Evolutionary conservation across 2,113 vertebrate species (phyloP).

Genomic region (Promerops cafer): DNA sequence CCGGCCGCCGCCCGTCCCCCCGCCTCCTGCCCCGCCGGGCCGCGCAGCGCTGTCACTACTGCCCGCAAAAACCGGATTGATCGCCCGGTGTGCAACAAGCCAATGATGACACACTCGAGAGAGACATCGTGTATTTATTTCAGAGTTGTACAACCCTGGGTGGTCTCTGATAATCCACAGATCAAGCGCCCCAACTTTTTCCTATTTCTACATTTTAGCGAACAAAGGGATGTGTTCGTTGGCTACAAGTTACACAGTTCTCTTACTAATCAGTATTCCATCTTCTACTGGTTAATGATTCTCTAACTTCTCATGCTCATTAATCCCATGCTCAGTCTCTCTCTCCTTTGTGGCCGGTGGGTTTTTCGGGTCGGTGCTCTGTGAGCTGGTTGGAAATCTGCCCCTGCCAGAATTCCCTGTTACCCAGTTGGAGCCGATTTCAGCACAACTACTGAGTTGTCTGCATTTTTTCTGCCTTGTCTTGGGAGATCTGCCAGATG

Average conservation of each 20-base stretch:
- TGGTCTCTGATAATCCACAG: not conserved
- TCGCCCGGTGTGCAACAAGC: not conserved
- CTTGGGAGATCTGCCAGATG: not conserved
- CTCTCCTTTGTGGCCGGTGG: too few relatives aligned
- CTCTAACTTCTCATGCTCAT: too few relatives aligned
- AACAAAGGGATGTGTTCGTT: not conserved
- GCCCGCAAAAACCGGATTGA: accelerated
- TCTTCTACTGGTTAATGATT: not conserved
- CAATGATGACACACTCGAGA: not conserved
- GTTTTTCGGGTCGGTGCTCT: not conserved
- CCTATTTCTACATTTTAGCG: accelerated
- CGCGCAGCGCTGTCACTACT: not conserved
- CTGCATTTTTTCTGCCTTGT: not conserved
- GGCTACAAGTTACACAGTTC: not conserved
- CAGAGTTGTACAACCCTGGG: accelerated
- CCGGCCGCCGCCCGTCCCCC: too few relatives aligned
- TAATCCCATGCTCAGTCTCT: not conserved
- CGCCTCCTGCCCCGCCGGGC: too few relatives aligned
- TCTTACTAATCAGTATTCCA: accelerated
- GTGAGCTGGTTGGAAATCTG: accelerated
- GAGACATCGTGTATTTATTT: accelerated
- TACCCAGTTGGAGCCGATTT: not conserved
- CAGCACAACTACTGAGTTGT: not conserved
- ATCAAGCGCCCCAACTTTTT: not conserved
- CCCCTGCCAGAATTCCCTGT: not conserved